These are phyloP conservation scores for Arizona elegans DNA, from an alignment of 2,113 vertebrate species.

Conservation along the genomic window DNA sequence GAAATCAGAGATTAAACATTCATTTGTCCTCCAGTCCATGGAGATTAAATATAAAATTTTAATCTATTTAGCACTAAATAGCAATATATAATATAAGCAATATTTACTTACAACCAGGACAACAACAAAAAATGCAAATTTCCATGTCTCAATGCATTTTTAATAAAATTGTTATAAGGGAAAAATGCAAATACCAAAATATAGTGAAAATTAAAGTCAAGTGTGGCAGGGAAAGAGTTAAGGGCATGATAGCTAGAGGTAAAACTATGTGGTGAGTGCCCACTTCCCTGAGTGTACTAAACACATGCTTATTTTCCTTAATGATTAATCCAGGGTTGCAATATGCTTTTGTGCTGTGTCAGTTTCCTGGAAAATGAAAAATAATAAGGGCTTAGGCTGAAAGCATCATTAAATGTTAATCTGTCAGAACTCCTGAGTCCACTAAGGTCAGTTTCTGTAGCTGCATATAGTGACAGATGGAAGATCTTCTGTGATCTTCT, in stretches of 20 bases:
- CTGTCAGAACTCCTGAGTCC: slow-evolving; percentile 50
- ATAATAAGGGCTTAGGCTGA: slow-evolving; percentile 49
- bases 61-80: neutral
- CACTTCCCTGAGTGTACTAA: neutral
- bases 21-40: neutral
- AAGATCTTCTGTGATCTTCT: slow-evolving; percentile 45
- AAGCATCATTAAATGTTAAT: slow-evolving; percentile 66
- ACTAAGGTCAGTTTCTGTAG: slow-evolving; percentile 46
- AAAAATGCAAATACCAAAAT: neutral
- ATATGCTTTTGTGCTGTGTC: slow-evolving; percentile 14
- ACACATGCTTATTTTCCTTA: slow-evolving; percentile 4
- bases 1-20: neutral
- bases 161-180: neutral
- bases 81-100: neutral
- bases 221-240: neutral
- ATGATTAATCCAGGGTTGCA: neutral
- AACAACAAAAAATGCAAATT: neutral
- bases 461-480: slow-evolving; percentile 60
- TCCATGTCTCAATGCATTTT: neutral
- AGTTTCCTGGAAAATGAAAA: slow-evolving; percentile 47
- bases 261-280: neutral
- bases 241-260: neutral
- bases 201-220: neutral
- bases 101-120: neutral
- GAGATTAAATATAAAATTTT: neutral